A percentile compares a stretch with the other conserved stretches of the same genome.
phyloP scores from a whole-genome alignment of 1,140 invertebrate species.

The Sipha flava region DNA sequence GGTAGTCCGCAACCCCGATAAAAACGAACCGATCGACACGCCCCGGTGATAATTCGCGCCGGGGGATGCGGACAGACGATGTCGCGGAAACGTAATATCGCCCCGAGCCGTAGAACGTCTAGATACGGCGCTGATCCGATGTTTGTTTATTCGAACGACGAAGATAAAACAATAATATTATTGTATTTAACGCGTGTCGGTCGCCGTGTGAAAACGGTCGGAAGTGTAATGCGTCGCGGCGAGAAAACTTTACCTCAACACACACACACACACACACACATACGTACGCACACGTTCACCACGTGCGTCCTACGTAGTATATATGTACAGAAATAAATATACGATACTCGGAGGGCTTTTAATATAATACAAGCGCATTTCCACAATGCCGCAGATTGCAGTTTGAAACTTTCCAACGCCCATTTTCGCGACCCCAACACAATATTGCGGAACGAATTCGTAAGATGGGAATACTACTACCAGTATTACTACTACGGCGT shows the following conservation, averaged over 20 bases:
- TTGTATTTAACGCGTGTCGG: background rate
- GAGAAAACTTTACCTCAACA: constrained; percentile 1
- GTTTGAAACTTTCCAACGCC: constrained; percentile 28
- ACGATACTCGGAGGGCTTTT: background rate
- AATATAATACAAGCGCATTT: constrained; percentile 28
- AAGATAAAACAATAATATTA: background rate
- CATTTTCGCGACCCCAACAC: constrained; percentile 26
- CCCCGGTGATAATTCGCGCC: too few relatives aligned
- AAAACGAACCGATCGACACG: too few relatives aligned
- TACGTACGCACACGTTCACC: background rate
- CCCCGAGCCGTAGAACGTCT: too few relatives aligned
- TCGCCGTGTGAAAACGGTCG: background rate
- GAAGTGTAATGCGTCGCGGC: background rate
- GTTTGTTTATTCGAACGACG: too few relatives aligned
- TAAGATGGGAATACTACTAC: background rate
- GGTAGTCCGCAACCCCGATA: too few relatives aligned
- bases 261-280: background rate
- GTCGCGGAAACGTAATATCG: too few relatives aligned
- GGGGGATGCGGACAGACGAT: too few relatives aligned
- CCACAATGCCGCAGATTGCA: constrained; percentile 32
- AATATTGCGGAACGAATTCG: constrained; percentile 19
- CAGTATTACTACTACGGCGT: background rate
- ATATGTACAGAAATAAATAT: too few relatives aligned
- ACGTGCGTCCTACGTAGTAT: too few relatives aligned
- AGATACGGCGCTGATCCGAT: too few relatives aligned